phyloP scores from a whole-genome alignment of 2,797 vertebrate species.

The Tachyglossus aculeatus region DNA sequence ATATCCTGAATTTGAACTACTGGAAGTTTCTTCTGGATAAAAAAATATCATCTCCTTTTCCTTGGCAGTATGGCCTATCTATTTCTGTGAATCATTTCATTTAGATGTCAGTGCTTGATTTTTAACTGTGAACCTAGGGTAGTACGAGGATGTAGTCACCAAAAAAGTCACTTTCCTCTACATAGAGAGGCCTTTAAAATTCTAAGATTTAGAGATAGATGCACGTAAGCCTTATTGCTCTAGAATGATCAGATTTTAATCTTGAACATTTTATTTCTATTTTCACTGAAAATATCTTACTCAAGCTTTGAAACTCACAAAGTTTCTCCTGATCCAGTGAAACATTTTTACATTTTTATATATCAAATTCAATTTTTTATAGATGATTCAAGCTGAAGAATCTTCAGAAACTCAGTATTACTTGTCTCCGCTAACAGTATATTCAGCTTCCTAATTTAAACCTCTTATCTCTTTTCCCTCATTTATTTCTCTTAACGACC shows the following conservation, averaged over 20 bases:
- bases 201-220: background rate
- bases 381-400: constrained; percentile 30
- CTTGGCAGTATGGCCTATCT: constrained; percentile 12
- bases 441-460: constrained; percentile 10
- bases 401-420: constrained; percentile 13
- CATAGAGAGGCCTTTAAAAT: background rate
- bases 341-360: background rate
- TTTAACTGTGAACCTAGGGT: background rate
- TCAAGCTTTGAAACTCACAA: background rate
- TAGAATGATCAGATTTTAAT: background rate
- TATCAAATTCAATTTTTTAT: constrained; percentile 1
- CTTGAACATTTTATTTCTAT: background rate
- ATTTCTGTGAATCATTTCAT: background rate
- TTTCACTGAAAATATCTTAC: background rate
- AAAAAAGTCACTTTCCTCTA: background rate
- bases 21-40: background rate
- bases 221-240: background rate
- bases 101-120: background rate
- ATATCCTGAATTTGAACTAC: constrained; percentile 14
- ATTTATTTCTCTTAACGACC: background rate
- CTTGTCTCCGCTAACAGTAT: constrained; percentile 22
- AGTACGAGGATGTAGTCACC: background rate
- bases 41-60: background rate
- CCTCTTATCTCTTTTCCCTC: background rate
- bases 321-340: constrained; percentile 3